These are phyloP conservation scores for Bolborhynchus lineola DNA, from an alignment of 2,113 vertebrate genomes.

Conservation along the genomic window DNA sequence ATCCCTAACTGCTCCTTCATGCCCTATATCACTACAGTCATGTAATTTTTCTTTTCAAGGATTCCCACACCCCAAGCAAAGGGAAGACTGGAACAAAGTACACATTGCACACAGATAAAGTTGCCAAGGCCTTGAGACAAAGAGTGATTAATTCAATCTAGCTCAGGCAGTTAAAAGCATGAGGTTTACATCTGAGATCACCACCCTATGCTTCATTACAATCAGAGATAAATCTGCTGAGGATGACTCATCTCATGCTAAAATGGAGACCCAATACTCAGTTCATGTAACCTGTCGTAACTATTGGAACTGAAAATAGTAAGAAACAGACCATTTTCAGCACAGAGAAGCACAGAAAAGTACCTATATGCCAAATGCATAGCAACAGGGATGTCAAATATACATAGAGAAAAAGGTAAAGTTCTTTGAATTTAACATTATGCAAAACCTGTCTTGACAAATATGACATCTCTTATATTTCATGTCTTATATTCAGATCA, in stretches of 20 bases:
- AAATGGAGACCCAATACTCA: not conserved
- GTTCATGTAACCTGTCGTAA: not conserved
- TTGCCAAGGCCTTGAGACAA: not conserved
- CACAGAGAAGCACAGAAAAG: not conserved
- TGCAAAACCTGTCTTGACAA: not conserved
- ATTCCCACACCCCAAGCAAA: not conserved
- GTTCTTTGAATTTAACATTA: not conserved
- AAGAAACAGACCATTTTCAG: not conserved
- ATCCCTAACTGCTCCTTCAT: not conserved
- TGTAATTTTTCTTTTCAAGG: not conserved
- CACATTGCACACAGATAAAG: not conserved
- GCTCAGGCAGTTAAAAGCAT: slow-evolving; percentile 5
- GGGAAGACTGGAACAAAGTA: not conserved
- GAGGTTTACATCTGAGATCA: slow-evolving; percentile 24
- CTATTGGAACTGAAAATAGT: not conserved
- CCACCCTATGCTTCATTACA: slow-evolving; percentile 9
- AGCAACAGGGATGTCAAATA: not conserved
- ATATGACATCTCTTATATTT: not conserved
- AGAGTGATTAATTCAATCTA: not conserved
- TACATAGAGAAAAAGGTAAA: not conserved
- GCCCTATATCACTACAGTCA: not conserved
- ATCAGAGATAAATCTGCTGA: slow-evolving; percentile 45
- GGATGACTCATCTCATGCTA: slow-evolving; percentile 36
- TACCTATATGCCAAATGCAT: not conserved
- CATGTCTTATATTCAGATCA: not conserved